Evolutionary conservation across 1,140 invertebrate genomes (phyloP), one percentile per base, ranked within the genome.

Genomic region (Bradynema listronoti): DNA sequence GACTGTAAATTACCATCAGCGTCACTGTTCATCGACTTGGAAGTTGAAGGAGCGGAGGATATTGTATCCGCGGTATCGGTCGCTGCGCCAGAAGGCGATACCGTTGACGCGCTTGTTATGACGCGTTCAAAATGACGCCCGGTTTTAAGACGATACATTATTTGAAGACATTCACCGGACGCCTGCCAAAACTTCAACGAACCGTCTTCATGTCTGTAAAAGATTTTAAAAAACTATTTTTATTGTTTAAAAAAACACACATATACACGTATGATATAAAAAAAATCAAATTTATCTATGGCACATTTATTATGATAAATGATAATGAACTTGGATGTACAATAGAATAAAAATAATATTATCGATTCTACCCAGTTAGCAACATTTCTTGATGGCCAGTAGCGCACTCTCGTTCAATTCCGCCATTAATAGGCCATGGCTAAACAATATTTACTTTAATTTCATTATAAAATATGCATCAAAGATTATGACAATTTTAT

Each of bases 101-200:
- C 32, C 24, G 36, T 41, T 7, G 45, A 36, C 5, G 34, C n/a
- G 0, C 49, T 55, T 46, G 70, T 63, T 49, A 66, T 68, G 36
- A 84, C 83, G 74, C 87, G 86, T n/a, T 93, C 88, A 82, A 94
- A 93, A 50, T 91, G 84, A 78, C 94, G 93, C 53, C 89, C 88
- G 73, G 91, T 94, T 83, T 96, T 97, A 71, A 97, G 81, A 85
- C 95, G 95, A 82, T 97, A 97, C 71, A 98, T 84, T 61, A 95
- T 87, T 82, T 92, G 90, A 11, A 98, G 82, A 32, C 79, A 78
- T 56, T 82, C 74, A 61, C 73, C 66, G 2, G 71, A 72, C 6
- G 74, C 73, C 29, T 78, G 73, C 74, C 74, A 77, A 41, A 78
- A 78, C 54, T 72, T 75, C 4, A 77, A 41, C 1, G 74, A 78